Base-by-base conservation (phyloP, 2,888 invertebrate species). In the Dendrolimus pini region DNA sequence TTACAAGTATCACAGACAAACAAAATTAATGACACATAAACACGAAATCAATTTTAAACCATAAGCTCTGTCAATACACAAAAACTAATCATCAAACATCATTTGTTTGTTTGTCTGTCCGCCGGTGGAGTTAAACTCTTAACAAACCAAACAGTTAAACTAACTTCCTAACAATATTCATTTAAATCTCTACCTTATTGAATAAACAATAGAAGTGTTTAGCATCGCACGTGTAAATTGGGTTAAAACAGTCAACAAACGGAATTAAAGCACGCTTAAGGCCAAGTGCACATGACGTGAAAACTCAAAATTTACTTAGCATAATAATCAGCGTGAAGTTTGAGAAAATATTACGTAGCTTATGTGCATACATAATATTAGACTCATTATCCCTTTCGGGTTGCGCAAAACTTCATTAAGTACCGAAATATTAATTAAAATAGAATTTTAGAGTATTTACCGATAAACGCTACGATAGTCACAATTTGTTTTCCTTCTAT, bases 241-340 rank as follows among this genome's bases (percentile, higher is more conserved):
- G 12, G 2, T 47, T 8, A 7, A 6, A 30, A 54, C 57, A 54
- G 61, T 64, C 60, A 65, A 66, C 65, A 61, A 81, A 72, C 70
- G 75, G 74, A 79, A 80, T 79, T 77, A 78, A 77, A 75, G 75
- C 73, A 66, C 70, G 71, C 68, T 75, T 74, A 73, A 78, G 47
- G 47, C 47, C 47, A 12, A 12, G 47, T 47, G 47, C 47, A 47
- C 47, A 47, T 47, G 12, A 47, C 47, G 47, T 47, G 47, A 47
- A 47, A 10, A 47, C 6, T 47, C 47, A 12, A 10, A 47, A 12
- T 47, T 47, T 47, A 47, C 47, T 47, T 47, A 47, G 9, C 47
- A 47, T 47, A 47, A 47, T 47, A 47, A 47, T 47, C 47, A 47
- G 47, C 47, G 47, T 47, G 12, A 47, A 47, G 47, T 47, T 47